These are phyloP conservation scores for Andricus curvator DNA, from an alignment of 2,888 invertebrate genomes.

Conservation along the genomic window DNA sequence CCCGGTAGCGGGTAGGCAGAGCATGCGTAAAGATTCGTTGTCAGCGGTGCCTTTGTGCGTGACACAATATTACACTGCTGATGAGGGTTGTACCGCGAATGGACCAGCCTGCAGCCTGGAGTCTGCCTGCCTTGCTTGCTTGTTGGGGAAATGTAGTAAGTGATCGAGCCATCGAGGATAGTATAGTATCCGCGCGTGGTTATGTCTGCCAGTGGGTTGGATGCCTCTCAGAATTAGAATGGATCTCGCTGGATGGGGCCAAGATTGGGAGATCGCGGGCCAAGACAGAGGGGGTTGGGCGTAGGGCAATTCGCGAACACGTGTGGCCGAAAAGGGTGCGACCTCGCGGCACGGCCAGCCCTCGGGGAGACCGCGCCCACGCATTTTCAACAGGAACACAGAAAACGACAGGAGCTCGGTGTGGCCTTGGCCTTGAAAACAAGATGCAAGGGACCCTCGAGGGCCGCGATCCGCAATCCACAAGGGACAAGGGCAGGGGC, in stretches of 20 bases:
- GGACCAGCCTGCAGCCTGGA: slow-evolving; percentile 16
- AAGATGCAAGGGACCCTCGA: slow-evolving; percentile 44
- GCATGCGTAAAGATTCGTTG: slow-evolving; percentile 32
- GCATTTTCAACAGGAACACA: slow-evolving; percentile 77
- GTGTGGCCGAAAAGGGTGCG: slow-evolving; percentile 76
- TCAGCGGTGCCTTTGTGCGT: slow-evolving; percentile 16
- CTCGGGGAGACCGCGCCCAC: slow-evolving; percentile 78
- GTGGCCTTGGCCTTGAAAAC: slow-evolving; percentile 66
- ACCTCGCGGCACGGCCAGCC: slow-evolving; percentile 76
- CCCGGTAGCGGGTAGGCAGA: background rate
- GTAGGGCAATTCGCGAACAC: slow-evolving; percentile 66
- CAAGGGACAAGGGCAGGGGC: background rate
- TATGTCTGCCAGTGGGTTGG: slow-evolving; percentile 17
- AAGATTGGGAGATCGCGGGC: slow-evolving; percentile 53
- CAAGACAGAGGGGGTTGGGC: slow-evolving; percentile 67
- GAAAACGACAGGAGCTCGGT: slow-evolving; percentile 70
- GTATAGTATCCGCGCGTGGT: background rate
- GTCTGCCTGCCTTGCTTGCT: background rate
- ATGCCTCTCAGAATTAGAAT: slow-evolving; percentile 18
- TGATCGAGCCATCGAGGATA: slow-evolving; percentile 2
- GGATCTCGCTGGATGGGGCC: slow-evolving; percentile 44
- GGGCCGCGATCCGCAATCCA: slow-evolving; percentile 44
- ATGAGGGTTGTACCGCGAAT: slow-evolving; percentile 56
- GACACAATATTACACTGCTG: slow-evolving; percentile 41
- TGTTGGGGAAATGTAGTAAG: slow-evolving; percentile 10